Base-by-base conservation (phyloP, 2,888 invertebrate genomes). In the Oxycera nigricornis region DNA sequence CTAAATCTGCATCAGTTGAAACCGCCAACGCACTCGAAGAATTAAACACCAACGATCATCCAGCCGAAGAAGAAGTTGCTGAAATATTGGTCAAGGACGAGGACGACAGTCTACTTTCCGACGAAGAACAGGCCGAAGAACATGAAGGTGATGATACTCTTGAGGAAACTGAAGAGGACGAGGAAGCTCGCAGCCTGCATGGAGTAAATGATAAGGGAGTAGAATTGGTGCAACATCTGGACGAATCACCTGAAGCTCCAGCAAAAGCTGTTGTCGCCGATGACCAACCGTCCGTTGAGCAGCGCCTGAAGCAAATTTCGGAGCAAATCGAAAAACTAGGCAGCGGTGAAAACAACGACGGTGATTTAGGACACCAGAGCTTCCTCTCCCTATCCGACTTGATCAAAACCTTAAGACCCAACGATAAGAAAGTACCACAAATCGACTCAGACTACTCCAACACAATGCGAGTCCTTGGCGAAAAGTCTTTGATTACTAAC, bases 401-500 rank as follows among this genome's bases (percentile, higher is more conserved):
- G 46, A 84, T 85, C 76, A 83, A 85, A 73, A 85, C 85, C 1
- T 76, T 85, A 50, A 82, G 83, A 52, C 85, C 85, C 35, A 83
- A 83, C 73, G 85, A 85, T 28, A 83, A 84, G 74, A 85, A 85
- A 78, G 82, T 83, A 57, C 85, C 85, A 35, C 85, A 85, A 80
- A 85, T 85, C 73, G 85, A 85, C 78, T 85, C 85, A 1, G 84
- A 85, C 77, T 85, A 85, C 78, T 85, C 85, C 20, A 84, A 85
- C 77, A 85, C 85, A 72, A 85, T 85, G 84, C 82, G 84, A 75
- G 85, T 85, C 20, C 81, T 85, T 59, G 85, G 85, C 76, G 85
- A 85, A 75, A 80, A 80, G 46, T 79, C 81, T 2, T 80, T 81
- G 30, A 76, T 81, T 50, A 80, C 81, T 24, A 68, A 73, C 61